phyloP scores from a whole-genome alignment of 2,888 invertebrate genomes.

The Agrotis exclamationis region DNA sequence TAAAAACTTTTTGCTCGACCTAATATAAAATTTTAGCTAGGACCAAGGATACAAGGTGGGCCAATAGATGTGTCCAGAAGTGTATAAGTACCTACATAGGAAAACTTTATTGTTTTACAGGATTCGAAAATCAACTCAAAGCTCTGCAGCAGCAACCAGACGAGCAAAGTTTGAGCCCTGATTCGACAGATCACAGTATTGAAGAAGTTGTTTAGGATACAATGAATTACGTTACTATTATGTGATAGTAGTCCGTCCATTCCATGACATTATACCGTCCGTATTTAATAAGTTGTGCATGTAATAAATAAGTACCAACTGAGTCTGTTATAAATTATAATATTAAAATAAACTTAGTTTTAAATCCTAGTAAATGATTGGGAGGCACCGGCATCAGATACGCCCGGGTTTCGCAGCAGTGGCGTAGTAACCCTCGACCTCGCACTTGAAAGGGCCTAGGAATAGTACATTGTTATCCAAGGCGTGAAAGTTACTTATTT shows the following conservation, averaged over 20 bases:
- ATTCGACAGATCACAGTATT: conserved; percentile 86
- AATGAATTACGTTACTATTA: conserved; percentile 6
- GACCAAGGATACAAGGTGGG: no score
- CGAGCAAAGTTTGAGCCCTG: conserved; percentile 77
- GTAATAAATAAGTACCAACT: conserved; percentile 6
- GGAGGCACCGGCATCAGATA: no score
- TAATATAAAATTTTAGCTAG: no score
- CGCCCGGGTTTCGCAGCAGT: background rate
- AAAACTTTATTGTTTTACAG: conserved; percentile 67
- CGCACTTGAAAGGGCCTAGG: no score
- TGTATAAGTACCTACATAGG: background rate
- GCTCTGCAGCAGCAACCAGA: conserved; percentile 76
- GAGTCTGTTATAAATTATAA: background rate
- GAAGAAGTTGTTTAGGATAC: conserved; percentile 83
- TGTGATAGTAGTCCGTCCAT: conserved; percentile 38
- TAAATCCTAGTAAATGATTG: no score
- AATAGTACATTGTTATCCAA: no score
- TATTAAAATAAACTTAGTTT: background rate
- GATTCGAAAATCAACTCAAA: conserved; percentile 79
- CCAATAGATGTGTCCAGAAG: no score
- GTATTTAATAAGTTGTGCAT: conserved; percentile 6
- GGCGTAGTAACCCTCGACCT: no score
- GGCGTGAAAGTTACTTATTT: no score
- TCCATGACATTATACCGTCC: conserved; percentile 47
- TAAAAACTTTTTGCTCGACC: no score